Percentiles rank a stretch among this genome's conserved stretches.
phyloP scores from a whole-genome alignment of 2,888 invertebrate genomes.

The Acanthosoma haemorrhoidale region DNA sequence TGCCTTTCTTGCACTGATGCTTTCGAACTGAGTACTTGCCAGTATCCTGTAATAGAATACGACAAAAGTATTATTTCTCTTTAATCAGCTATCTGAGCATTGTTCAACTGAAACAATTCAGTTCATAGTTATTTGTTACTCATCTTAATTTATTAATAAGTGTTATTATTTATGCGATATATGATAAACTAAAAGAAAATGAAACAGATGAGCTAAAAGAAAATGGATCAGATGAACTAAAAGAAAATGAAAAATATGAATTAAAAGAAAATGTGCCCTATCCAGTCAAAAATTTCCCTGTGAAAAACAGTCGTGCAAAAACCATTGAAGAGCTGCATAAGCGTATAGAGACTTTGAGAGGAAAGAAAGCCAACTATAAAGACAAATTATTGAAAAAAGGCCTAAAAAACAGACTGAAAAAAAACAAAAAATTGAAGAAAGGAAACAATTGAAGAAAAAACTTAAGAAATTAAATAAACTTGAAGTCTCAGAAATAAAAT shows the following conservation, averaged over 20 bases:
- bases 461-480: slow-evolving; percentile 3
- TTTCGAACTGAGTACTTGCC: slow-evolving; percentile 74
- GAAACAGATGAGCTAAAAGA: neutral
- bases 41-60: slow-evolving; percentile 60
- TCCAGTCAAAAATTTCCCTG: slow-evolving; percentile 40
- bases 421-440: slow-evolving; percentile 49
- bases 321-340: slow-evolving; percentile 61
- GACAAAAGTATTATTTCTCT: no score
- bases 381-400: slow-evolving; percentile 62
- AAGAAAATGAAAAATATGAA: slow-evolving; percentile 48
- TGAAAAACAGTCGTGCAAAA: slow-evolving; percentile 43
- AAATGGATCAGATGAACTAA: no score
- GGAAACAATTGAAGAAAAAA: slow-evolving; percentile 45
- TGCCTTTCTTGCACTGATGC: slow-evolving; percentile 70
- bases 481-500: neutral
- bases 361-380: slow-evolving; percentile 56
- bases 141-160: no score
- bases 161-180: no score
- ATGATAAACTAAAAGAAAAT: neutral
- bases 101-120: no score
- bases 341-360: slow-evolving; percentile 57
- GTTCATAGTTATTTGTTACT: no score
- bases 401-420: slow-evolving; percentile 61
- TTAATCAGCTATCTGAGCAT: no score
- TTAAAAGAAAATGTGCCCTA: no score